Evolutionary conservation across 1,140 invertebrate genomes (phyloP).

Genomic region (Drosophila bifasciata): DNA sequence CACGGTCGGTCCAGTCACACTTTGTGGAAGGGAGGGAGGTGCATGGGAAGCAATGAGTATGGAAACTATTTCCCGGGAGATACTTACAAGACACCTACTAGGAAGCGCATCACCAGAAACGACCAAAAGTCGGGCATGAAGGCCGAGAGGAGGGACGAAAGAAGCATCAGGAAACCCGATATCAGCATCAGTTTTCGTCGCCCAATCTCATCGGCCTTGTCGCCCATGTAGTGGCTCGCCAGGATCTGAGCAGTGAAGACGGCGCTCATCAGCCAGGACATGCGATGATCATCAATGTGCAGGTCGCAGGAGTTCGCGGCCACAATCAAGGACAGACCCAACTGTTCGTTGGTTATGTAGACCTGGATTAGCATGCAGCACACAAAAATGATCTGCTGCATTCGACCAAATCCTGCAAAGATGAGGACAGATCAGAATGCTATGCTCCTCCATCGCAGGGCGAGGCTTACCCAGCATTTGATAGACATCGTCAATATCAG

Average conservation of each 20-base stretch:
- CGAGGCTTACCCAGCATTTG: constrained; percentile 19
- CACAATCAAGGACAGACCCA: constrained; percentile 36
- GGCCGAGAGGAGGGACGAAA: constrained; percentile 25
- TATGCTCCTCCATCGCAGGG: too few species aligned
- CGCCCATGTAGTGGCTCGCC: constrained; percentile 22
- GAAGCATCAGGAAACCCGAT: background rate
- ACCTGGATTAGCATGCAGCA: constrained; percentile 7
- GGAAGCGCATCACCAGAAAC: constrained; percentile 30
- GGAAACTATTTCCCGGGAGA: background rate
- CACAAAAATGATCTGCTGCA: constrained; percentile 19
- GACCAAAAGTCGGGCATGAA: constrained; percentile 59
- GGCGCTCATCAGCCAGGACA: constrained; percentile 20
- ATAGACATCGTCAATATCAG: constrained; percentile 35
- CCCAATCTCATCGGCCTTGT: constrained; percentile 38
- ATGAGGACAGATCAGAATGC: background rate
- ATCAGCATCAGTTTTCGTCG: constrained; percentile 43
- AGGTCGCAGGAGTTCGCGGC: constrained; percentile 38
- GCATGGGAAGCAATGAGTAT: background rate
- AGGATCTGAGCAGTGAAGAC: constrained; percentile 26
- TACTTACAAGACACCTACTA: constrained; percentile 42
- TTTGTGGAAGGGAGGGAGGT: background rate
- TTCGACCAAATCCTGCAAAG: constrained; percentile 47
- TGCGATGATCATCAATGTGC: background rate
- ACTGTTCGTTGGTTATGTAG: constrained; percentile 43
- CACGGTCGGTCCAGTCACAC: constrained; percentile 25